Percentiles rank a stretch among this genome's conserved stretches.
phyloP scores from a whole-genome alignment of 92 coral and sea anemone genomes.

The Paramuricea clavata region DNA sequence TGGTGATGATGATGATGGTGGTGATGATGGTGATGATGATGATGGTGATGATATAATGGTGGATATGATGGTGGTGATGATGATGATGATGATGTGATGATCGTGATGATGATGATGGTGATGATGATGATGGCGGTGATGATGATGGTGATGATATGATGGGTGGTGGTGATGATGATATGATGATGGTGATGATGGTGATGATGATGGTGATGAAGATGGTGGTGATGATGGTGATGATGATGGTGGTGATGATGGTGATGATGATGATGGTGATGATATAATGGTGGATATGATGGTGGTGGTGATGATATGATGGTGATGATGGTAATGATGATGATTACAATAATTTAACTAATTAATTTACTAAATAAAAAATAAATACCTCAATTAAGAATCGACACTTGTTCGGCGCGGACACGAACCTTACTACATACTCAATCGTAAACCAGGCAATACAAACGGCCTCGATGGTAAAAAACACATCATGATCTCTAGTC shows the following conservation, averaged over 20 bases:
- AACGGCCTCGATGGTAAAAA: slow-evolving; percentile 81
- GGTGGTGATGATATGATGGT: no score
- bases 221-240: no score
- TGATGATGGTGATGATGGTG: neutral
- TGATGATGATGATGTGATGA: slow-evolving; percentile 7
- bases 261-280: no score
- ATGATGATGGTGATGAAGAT: neutral
- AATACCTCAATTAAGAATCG: slow-evolving; percentile 56
- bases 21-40: neutral
- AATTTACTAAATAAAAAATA: no score
- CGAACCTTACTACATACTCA: slow-evolving; percentile 86
- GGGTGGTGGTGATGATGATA: neutral
- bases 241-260: no score
- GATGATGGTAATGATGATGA: no score
- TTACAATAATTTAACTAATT: no score
- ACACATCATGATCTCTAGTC: slow-evolving; percentile 78
- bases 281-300: no score
- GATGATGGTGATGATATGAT: neutral
- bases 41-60: neutral
- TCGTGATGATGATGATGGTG: neutral
- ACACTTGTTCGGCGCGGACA: slow-evolving; percentile 84
- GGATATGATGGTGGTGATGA: slow-evolving; percentile 26
- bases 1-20: neutral
- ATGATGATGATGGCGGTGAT: neutral
- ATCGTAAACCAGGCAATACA: slow-evolving; percentile 97